A percentile compares a stretch with the other conserved stretches of the same genome.
Evolutionary conservation across 1,140 invertebrate genomes (phyloP).

Genomic region (Streblospio benedicti): DNA sequence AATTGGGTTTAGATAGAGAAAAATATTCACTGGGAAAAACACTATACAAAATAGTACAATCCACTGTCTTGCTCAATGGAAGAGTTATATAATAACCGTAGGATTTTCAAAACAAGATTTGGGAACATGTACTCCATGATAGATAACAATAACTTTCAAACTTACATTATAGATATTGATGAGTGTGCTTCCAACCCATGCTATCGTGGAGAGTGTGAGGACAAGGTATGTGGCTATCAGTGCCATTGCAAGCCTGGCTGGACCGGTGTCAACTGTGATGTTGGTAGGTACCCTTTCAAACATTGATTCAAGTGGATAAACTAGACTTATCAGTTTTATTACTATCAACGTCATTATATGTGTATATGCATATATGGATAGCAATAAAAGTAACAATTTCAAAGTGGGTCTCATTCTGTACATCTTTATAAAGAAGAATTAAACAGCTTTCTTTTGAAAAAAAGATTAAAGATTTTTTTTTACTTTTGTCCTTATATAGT

Average conservation of each 20-base stretch:
- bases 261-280: constrained; percentile 3
- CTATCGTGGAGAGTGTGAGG: constrained; percentile 44
- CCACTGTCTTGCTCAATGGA: neutral
- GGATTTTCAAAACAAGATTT: neutral
- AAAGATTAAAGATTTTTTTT: too few species aligned
- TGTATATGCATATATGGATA: too few species aligned
- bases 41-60: neutral
- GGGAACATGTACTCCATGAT: neutral
- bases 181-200: constrained; percentile 35
- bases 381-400: too few species aligned
- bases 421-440: too few species aligned
- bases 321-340: too few species aligned
- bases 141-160: neutral
- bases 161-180: constrained; percentile 3
- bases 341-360: too few species aligned
- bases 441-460: too few species aligned
- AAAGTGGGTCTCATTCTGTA: too few species aligned
- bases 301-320: too few species aligned
- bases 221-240: constrained; percentile 43
- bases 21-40: neutral
- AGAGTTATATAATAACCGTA: neutral
- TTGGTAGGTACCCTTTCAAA: neutral
- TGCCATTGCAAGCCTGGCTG: constrained; percentile 39
- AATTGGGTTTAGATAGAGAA: neutral
- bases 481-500: too few species aligned